Percentiles rank a stretch among this genome's conserved stretches.
Evolutionary conservation across 2,113 vertebrate genomes (phyloP).

Genomic region (Setophaga petechia): DNA sequence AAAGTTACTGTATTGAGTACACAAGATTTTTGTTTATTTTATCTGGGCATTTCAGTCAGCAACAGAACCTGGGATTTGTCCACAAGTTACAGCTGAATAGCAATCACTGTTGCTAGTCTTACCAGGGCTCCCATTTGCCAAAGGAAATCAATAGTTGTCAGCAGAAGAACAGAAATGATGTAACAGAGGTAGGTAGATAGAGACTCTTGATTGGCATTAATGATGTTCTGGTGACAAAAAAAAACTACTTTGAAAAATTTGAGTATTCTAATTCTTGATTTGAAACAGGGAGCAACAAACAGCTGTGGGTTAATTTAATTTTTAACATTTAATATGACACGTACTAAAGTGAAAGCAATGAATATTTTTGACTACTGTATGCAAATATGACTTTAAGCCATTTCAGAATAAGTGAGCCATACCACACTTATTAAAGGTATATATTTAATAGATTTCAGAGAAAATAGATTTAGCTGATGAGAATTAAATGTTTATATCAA

Average conservation of each 20-base stretch:
- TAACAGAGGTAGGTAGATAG: background rate
- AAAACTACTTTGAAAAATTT: background rate
- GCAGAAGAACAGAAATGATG: background rate
- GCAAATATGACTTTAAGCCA: background rate
- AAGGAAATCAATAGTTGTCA: background rate
- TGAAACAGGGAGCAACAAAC: background rate
- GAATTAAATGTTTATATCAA: background rate
- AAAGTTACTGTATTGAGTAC: background rate
- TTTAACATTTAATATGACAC: background rate
- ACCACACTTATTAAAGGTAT: background rate
- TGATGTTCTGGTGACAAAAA: background rate
- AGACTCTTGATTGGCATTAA: background rate
- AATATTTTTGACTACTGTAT: background rate
- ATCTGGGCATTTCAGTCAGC: background rate
- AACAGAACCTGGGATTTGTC: background rate
- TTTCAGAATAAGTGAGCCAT: conserved; percentile 15
- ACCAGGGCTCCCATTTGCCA: background rate
- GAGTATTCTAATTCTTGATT: background rate
- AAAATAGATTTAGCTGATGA: background rate
- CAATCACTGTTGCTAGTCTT: background rate
- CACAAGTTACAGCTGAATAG: background rate
- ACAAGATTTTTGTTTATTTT: background rate
- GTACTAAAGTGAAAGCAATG: conserved; percentile 35
- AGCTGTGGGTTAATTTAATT: background rate
- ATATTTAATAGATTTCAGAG: background rate